phyloP scores from a whole-genome alignment of 2,888 invertebrate species.

The Sipha maydis region DNA sequence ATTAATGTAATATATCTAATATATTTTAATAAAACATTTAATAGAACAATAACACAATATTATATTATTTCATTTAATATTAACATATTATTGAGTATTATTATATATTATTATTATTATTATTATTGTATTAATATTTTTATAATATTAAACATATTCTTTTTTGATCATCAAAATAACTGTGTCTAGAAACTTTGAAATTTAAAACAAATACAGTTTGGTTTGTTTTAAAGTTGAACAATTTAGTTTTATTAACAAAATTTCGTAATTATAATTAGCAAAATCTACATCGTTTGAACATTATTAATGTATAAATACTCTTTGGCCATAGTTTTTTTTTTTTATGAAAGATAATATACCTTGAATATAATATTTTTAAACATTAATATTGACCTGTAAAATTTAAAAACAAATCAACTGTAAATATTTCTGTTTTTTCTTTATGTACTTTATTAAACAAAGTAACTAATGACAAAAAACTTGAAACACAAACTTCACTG shows the following conservation, averaged over 20 bases:
- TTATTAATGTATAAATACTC: neutral
- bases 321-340: neutral
- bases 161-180: too few relatives aligned
- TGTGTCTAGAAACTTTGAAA: too few relatives aligned
- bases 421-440: neutral
- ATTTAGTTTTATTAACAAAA: neutral
- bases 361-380: neutral
- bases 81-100: too few relatives aligned
- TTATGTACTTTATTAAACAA: too few relatives aligned
- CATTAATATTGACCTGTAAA: neutral
- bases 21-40: too few relatives aligned
- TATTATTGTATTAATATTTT: too few relatives aligned
- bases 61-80: too few relatives aligned
- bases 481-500: neutral
- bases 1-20: too few relatives aligned
- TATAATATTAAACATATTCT: too few relatives aligned
- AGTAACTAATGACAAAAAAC: neutral
- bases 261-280: neutral
- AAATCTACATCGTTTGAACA: neutral
- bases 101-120: too few relatives aligned
- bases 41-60: too few relatives aligned
- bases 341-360: neutral
- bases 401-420: neutral
- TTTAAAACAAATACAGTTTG: neutral
- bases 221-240: neutral